phyloP scores from a whole-genome alignment of 1,140 invertebrate species.

The Zaprionus ornatus region DNA sequence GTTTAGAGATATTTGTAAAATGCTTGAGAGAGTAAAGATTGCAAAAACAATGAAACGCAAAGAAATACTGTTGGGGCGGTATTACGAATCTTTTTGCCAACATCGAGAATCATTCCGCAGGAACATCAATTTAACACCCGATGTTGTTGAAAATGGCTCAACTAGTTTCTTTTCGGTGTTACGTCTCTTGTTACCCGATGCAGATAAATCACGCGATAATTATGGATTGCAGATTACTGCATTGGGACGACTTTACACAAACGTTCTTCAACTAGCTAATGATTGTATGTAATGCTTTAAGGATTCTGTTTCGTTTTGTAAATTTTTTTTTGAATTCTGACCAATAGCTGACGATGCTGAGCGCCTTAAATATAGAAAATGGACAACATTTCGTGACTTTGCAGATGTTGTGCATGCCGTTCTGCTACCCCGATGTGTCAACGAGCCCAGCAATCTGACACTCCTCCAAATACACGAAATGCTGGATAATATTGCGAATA shows the following conservation, averaged over 20 bases:
- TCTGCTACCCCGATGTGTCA: constrained; percentile 87
- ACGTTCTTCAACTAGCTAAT: constrained; percentile 88
- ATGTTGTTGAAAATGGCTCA: constrained; percentile 61
- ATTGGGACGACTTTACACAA: constrained; percentile 88
- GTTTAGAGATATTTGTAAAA: constrained; percentile 68
- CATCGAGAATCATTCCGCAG: constrained; percentile 60
- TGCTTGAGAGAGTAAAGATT: constrained; percentile 63
- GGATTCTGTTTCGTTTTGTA: not conserved
- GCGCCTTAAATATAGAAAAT: constrained; percentile 87
- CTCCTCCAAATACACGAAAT: constrained; percentile 88
- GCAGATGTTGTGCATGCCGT: constrained; percentile 89
- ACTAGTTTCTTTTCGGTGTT: constrained; percentile 89
- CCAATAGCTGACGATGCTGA: constrained; percentile 86
- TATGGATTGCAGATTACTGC: constrained; percentile 88
- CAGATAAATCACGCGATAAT: constrained; percentile 87
- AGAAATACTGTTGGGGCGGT: constrained; percentile 59
- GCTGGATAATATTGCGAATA: constrained; percentile 88
- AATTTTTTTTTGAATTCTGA: not conserved
- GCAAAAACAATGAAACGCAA: constrained; percentile 55
- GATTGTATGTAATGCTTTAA: constrained; percentile 72
- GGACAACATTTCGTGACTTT: constrained; percentile 87
- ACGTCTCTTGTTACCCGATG: constrained; percentile 88
- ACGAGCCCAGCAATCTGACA: constrained; percentile 84
- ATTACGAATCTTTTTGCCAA: constrained; percentile 73
- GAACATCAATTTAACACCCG: constrained; percentile 12